phyloP scores from a whole-genome alignment of 2,888 invertebrate genomes.

The Pandemis corylana region DNA sequence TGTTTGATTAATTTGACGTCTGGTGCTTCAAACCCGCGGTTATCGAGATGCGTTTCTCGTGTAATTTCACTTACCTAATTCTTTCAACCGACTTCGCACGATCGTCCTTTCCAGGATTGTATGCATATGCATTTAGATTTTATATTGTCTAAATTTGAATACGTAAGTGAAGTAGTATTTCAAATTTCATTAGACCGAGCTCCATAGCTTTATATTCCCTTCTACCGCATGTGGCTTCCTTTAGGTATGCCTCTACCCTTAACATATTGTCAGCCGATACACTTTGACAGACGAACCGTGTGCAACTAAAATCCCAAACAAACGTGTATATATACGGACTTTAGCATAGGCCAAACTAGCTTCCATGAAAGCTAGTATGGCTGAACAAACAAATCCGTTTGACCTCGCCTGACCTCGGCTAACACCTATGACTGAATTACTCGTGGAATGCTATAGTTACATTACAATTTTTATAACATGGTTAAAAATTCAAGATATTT shows the following conservation, averaged over 20 bases:
- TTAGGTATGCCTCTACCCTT: not conserved
- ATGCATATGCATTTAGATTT: not conserved
- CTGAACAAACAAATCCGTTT: conserved; percentile 46
- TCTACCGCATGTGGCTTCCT: not conserved
- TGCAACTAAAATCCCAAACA: not conserved
- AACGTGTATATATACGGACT: not conserved
- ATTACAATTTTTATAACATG: not conserved
- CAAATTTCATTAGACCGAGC: not conserved
- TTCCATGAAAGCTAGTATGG: conserved; percentile 36
- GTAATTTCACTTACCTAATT: not conserved
- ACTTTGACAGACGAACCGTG: conserved; percentile 25
- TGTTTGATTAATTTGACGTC: conserved; percentile 36
- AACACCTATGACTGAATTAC: conserved; percentile 13
- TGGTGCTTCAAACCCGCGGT: conserved; percentile 5
- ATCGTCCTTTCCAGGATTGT: not conserved
- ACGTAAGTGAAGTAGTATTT: not conserved
- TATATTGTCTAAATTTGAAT: not conserved
- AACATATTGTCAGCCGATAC: not conserved
- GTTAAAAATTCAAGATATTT: not conserved
- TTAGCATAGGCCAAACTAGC: not conserved
- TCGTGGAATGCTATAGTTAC: not conserved
- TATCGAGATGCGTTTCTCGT: not conserved
- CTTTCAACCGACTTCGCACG: too few species aligned
- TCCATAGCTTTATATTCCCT: not conserved
- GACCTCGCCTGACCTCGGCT: conserved; percentile 48